Conservation (phyloP, 1,140 invertebrate species). For the Pseudachorutes palmiensis region DNA sequence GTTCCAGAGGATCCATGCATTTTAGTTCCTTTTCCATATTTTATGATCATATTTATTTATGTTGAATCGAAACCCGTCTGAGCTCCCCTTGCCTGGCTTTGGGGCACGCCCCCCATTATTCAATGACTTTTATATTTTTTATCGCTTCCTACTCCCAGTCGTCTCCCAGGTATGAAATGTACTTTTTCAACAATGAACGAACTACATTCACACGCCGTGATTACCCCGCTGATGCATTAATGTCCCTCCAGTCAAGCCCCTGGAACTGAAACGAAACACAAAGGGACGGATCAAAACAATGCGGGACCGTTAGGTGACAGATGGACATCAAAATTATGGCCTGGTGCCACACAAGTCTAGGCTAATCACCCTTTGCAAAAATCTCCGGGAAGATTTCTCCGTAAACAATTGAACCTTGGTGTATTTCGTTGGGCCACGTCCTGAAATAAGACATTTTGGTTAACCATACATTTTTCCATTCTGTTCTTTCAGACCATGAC, state of each 20-base stretch:
- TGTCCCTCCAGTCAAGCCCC: background rate
- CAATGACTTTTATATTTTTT: slow-evolving; percentile 13
- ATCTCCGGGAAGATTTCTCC: no score
- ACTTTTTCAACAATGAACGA: background rate
- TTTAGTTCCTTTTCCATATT: background rate
- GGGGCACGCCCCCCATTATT: slow-evolving; percentile 8
- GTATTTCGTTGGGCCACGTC: no score
- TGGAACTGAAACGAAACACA: background rate
- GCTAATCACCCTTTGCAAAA: no score
- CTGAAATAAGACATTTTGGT: no score
- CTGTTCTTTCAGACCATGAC: no score
- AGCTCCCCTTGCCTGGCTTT: background rate
- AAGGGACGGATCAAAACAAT: background rate
- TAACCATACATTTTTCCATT: no score
- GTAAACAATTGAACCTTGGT: no score
- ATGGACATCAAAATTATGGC: no score
- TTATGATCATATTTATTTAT: slow-evolving; percentile 14
- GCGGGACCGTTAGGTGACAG: background rate
- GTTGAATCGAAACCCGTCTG: slow-evolving; percentile 2
- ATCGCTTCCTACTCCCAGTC: background rate
- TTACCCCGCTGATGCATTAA: background rate
- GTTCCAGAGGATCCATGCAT: background rate
- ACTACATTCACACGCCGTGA: slow-evolving; percentile 5
- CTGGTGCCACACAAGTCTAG: no score
- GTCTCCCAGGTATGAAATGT: background rate